Evolutionary conservation across 2,113 vertebrate genomes (phyloP), one percentile per base, ranked within the genome.

Genomic region (Ceyx margarethae): DNA sequence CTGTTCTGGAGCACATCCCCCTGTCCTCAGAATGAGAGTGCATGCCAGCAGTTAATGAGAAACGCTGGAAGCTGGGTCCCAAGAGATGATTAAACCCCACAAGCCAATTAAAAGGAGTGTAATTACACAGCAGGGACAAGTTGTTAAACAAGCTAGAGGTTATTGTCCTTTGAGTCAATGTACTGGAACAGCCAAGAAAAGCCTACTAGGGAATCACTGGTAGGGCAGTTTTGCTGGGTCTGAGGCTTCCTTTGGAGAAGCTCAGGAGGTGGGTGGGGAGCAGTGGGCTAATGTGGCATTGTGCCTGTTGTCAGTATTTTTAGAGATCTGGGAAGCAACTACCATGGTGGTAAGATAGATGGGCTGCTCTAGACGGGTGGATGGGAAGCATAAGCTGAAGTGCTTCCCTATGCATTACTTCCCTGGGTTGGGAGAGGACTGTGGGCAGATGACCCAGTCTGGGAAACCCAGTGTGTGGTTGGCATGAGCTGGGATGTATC

Each of bases 91-190:
- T 98, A 98, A 98, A 98, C 93, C 93, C 92, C 96, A 90, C 2
- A 81, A 98, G 97, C 96, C 97, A 98, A 98, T 98, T 98, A 98
- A 98, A 98, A 97, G 91, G 94, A 97, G 97, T 96, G 97, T 98
- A 98, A 98, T 98, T 97, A 98, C 96, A 97, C 98, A 98, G 98
- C 97, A 97, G 97, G 98, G 97, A 98, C 97, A 97, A 97, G 98
- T 97, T 98, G 98, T 98, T 98, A 98, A 98, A 98, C 98, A 98
- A 98, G 98, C 98, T 97, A 97, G 98, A 98, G 98, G 98, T 98
- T 98, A 98, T 98, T 98, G 98, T 98, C 98, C 97, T 98, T 97
- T 96, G 96, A 98, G 97, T 97, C 98, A 98, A 98, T 96, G 95
- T 98, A 73, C 94, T 97, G 98, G 98, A 98, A 98, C 98, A 94